Conservation (phyloP, 1,140 invertebrate genomes). For the Stegodyphus mimosarum region DNA sequence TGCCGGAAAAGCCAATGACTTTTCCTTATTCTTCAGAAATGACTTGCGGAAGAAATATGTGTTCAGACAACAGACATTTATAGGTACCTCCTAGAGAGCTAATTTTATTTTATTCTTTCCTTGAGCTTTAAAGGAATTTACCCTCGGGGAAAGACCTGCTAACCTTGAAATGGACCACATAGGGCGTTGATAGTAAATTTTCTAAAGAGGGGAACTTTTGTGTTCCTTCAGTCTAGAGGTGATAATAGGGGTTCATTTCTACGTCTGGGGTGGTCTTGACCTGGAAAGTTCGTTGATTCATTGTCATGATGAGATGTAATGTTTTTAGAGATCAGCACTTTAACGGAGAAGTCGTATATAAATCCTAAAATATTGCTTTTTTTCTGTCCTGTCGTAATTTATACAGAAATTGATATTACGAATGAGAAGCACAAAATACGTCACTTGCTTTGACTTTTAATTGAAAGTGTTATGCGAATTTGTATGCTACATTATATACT, state of each 20-base stretch:
- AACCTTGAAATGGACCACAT: conserved; percentile 38
- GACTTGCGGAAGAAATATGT: conserved; percentile 3
- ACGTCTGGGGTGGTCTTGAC: conserved; percentile 32
- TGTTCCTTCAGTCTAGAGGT: conserved; percentile 24
- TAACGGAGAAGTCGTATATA: too few relatives aligned
- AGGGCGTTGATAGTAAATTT: conserved; percentile 34
- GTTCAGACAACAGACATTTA: conserved; percentile 14
- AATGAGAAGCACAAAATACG: too few relatives aligned
- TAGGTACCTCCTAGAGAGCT: not conserved
- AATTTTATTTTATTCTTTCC: conserved; percentile 28
- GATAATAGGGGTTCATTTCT: conserved; percentile 40
- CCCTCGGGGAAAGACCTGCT: not conserved
- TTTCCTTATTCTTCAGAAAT: conserved; percentile 5
- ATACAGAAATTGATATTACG: too few relatives aligned
- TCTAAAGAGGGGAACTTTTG: conserved; percentile 32
- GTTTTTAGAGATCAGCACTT: too few relatives aligned
- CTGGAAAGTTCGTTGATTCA: conserved; percentile 6
- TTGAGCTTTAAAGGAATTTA: conserved; percentile 26
- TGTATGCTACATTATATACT: too few relatives aligned
- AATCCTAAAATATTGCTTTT: too few relatives aligned
- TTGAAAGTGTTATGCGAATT: too few relatives aligned
- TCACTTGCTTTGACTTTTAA: too few relatives aligned
- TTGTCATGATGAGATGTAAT: not conserved
- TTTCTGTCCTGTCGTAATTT: too few relatives aligned
- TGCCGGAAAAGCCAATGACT: too few relatives aligned